Base-by-base conservation (phyloP, 1,140 invertebrate species). In the Stegodyphus dumicola region DNA sequence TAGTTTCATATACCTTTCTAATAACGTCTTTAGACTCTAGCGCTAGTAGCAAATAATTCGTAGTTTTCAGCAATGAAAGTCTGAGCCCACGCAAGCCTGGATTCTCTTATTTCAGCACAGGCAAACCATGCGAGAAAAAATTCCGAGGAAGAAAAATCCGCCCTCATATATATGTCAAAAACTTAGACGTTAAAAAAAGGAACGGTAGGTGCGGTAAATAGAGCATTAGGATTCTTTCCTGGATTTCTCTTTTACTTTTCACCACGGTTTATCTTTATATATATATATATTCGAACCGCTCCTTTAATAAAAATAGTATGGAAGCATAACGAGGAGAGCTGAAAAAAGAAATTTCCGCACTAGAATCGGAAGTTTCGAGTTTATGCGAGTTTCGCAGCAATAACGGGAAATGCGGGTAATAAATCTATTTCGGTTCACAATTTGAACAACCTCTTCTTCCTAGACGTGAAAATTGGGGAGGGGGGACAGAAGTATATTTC, bases 131-230 rank as follows among this genome's bases (percentile, higher is more conserved):
- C 60, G 11, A 64, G 60, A 64, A 64, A 10, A n/a, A 11, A 64
- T 13, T 11, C 11, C 10, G 11, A 13, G 11, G 6, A 18, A 70
- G 33, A 67, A 17, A 64, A 52, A 66, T 64, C n/a, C 54, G 66
- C 77, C 17, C 66, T 79, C 69, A 79, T 79, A 79, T 79, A 79
- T 70, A 79, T 70, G 77, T 79, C 77, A 79, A 79, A 33, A 79
- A 48, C 52, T 79, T 70, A 79, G 77, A 54, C 67, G 77, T 70
- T 79, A 33, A 33, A 33, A 70, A 66, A 70, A 18, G 52, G 52
- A 49, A 60, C n/a, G 7, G 56, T 65, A 15, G 56, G 48, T n/a
- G 15, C 66, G 65, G 70, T 79, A 79, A 79, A 79, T 79, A 79
- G 77, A 52, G 66, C 67, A 79, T 79, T 79, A 79, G 65, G 66